phyloP scores from a whole-genome alignment of 2,113 vertebrate species.

The Tichodroma muraria region DNA sequence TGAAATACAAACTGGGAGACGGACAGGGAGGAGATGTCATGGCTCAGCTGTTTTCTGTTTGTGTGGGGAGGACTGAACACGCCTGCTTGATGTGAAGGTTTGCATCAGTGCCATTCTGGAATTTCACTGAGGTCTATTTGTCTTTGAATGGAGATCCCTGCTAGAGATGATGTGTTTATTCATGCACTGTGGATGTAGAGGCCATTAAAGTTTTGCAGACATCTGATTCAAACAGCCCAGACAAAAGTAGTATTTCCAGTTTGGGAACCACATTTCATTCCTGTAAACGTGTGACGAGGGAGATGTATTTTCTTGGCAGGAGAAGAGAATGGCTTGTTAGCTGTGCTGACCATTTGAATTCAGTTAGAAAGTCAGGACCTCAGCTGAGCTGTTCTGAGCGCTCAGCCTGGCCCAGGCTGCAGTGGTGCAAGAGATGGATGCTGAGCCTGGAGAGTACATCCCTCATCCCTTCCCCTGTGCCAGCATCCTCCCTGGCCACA shows the following conservation, averaged over 20 bases:
- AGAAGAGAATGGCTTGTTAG: not conserved
- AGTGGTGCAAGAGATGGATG: fast-evolving
- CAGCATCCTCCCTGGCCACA: not conserved
- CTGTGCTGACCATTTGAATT: not conserved
- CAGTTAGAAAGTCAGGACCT: not conserved
- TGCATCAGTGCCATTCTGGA: not conserved
- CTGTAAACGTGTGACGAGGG: not conserved
- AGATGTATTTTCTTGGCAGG: not conserved
- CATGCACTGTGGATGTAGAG: not conserved
- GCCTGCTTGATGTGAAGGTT: not conserved
- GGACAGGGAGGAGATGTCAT: not conserved
- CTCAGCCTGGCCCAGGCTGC: not conserved
- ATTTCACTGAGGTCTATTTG: not conserved
- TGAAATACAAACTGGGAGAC: not conserved
- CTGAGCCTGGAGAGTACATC: not conserved
- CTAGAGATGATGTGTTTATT: not conserved
- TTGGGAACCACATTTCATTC: not conserved
- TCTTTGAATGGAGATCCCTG: not conserved
- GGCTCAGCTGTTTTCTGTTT: not conserved
- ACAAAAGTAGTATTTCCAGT: not conserved
- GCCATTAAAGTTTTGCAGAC: not conserved
- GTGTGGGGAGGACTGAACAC: no score
- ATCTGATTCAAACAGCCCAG: not conserved
- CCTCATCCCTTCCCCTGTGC: not conserved
- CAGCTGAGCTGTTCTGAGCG: not conserved